phyloP scores from a whole-genome alignment of 2,797 vertebrate species.

The Macroramphosus scolopax region DNA sequence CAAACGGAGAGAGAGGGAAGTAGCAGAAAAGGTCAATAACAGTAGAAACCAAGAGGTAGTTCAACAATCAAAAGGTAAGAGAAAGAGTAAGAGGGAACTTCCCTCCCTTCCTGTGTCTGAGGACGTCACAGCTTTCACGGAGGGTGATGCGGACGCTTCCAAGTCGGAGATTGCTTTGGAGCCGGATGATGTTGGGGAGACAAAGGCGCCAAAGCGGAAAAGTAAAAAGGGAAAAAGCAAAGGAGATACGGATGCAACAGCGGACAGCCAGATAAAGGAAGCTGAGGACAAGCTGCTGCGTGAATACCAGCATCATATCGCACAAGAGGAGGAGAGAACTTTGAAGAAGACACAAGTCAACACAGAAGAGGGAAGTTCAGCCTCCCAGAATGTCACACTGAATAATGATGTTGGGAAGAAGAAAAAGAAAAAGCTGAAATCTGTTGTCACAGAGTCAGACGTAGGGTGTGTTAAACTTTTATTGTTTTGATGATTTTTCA shows the following conservation, averaged over 20 bases:
- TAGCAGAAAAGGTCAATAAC: slow-evolving; percentile 76
- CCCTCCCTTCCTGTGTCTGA: slow-evolving; percentile 57
- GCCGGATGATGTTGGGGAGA: slow-evolving; percentile 27
- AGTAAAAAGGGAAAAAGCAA: slow-evolving; percentile 72
- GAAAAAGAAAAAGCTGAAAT: slow-evolving; percentile 86
- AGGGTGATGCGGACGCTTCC: slow-evolving; percentile 48
- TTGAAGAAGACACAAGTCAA: slow-evolving; percentile 77
- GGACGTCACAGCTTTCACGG: slow-evolving; percentile 43
- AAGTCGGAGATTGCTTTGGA: slow-evolving; percentile 56
- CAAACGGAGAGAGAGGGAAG: slow-evolving; percentile 74
- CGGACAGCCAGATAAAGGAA: slow-evolving; percentile 60
- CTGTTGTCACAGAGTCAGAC: slow-evolving; percentile 71
- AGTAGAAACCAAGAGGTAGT: slow-evolving; percentile 66
- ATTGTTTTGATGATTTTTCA: neutral
- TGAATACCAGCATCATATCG: slow-evolving; percentile 84
- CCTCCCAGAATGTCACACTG: slow-evolving; percentile 62
- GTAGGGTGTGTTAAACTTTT: slow-evolving; percentile 55
- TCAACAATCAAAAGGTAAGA: slow-evolving; percentile 64
- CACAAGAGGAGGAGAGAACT: slow-evolving; percentile 80
- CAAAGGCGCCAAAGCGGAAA: slow-evolving; percentile 58
- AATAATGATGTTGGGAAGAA: slow-evolving; percentile 85
- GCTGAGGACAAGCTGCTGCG: slow-evolving; percentile 81
- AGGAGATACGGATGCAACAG: slow-evolving; percentile 44
- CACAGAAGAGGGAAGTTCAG: slow-evolving; percentile 72
- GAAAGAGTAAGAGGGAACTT: slow-evolving; percentile 77